Conservation (phyloP, 2,113 vertebrate species). For the Polypterus bichir region DNA sequence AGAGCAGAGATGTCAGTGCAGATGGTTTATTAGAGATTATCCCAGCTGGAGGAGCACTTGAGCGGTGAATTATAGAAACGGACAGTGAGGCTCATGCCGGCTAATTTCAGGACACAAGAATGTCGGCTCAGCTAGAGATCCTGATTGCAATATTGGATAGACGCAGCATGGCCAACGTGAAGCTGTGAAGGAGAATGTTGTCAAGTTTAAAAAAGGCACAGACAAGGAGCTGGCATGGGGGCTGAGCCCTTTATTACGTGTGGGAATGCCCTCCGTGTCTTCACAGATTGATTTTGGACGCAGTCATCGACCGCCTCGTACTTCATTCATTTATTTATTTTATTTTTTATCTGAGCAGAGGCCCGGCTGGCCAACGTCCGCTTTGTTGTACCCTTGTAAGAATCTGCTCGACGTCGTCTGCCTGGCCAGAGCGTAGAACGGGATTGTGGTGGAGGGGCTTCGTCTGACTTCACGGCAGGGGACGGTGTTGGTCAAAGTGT, state of each 20-base stretch:
- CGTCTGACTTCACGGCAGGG: no score
- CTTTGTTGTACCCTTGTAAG: no score
- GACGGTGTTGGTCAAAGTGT: no score
- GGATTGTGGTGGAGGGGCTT: no score
- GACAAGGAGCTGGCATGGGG: neutral
- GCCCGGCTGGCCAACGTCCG: no score
- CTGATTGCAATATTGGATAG: slow-evolving; percentile 25
- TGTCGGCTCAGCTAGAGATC: slow-evolving; percentile 27
- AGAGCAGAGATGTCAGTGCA: slow-evolving; percentile 29
- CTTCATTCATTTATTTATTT: no score
- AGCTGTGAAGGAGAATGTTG: neutral
- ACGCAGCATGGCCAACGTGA: slow-evolving; percentile 10
- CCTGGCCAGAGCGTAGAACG: no score
- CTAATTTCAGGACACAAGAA: slow-evolving; percentile 42
- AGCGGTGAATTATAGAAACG: slow-evolving; percentile 41
- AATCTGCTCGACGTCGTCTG: no score
- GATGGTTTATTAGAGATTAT: slow-evolving; percentile 70
- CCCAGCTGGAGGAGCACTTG: slow-evolving; percentile 49
- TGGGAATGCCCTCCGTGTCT: no score
- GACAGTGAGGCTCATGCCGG: slow-evolving; percentile 20
- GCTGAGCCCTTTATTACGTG: neutral
- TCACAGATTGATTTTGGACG: no score
- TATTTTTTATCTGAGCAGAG: no score
- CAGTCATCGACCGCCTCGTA: no score
- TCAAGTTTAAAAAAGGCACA: neutral